These are phyloP conservation scores for Operophtera brumata DNA, from an alignment of 2,888 invertebrate genomes.

Conservation along the genomic window DNA sequence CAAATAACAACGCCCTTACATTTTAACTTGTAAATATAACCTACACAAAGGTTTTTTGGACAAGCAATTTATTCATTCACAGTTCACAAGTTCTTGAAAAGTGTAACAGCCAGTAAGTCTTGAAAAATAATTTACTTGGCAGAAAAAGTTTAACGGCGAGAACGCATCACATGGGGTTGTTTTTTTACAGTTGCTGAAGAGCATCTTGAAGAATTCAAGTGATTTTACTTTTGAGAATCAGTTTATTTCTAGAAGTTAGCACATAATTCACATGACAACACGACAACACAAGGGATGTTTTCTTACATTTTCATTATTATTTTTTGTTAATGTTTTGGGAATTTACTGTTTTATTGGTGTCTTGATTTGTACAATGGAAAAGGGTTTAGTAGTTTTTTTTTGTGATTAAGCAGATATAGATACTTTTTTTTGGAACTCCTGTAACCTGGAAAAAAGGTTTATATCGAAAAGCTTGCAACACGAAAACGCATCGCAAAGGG, in stretches of 20 bases:
- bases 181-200: not conserved
- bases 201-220: not conserved
- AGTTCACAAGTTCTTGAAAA: conserved; percentile 6
- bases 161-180: not conserved
- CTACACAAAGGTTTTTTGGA: conserved; percentile 3
- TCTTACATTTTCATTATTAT: no score
- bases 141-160: not conserved
- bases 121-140: not conserved
- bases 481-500: no score
- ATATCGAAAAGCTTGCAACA: no score
- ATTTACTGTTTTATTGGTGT: no score
- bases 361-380: no score
- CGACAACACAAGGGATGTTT: no score
- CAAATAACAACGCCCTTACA: not conserved
- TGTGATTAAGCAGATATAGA: no score
- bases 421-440: no score
- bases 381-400: no score
- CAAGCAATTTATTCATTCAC: not conserved
- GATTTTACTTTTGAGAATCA: conserved; percentile 1
- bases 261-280: not conserved
- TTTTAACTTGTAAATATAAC: not conserved
- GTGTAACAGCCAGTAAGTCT: not conserved
- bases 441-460: no score
- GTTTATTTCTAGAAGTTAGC: not conserved
- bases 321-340: no score